Percentiles rank a stretch among this genome's conserved stretches.
Conservation (phyloP, 1,140 invertebrate species). For the Glomeris maerens region DNA sequence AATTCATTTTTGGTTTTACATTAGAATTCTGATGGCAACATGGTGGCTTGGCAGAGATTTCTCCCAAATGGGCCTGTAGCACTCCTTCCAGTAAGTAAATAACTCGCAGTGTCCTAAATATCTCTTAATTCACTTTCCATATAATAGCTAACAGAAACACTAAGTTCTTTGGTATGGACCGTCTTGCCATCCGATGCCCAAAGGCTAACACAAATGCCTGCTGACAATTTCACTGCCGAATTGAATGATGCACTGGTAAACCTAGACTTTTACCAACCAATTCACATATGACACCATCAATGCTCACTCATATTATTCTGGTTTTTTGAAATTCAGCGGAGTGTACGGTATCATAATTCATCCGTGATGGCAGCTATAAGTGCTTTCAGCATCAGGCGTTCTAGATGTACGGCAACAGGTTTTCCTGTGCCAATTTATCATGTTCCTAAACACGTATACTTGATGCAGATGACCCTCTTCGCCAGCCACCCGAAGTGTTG, state of each 20-base stretch:
- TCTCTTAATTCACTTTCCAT: conserved; percentile 11
- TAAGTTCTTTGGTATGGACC: conserved; percentile 85
- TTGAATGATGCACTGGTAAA: conserved; percentile 72
- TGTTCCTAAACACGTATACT: conserved; percentile 6
- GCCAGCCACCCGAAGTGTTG: conserved; percentile 63
- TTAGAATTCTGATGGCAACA: conserved; percentile 59
- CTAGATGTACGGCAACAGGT: no score
- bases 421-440: conserved; percentile 13
- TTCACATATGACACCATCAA: no score
- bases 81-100: conserved; percentile 57
- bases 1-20: no score
- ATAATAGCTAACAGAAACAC: conserved; percentile 46
- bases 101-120: not conserved
- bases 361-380: no score
- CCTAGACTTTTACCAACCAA: no score
- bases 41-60: conserved; percentile 90
- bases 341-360: no score
- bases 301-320: no score
- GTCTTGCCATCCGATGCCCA: conserved; percentile 58
- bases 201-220: conserved; percentile 47
- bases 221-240: conserved; percentile 72
- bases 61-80: conserved; percentile 80
- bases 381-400: no score
- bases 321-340: no score
- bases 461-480: conserved; percentile 33